These are phyloP conservation scores for Cyanistes caeruleus DNA, from an alignment of 2,113 vertebrate species.

Conservation along the genomic window DNA sequence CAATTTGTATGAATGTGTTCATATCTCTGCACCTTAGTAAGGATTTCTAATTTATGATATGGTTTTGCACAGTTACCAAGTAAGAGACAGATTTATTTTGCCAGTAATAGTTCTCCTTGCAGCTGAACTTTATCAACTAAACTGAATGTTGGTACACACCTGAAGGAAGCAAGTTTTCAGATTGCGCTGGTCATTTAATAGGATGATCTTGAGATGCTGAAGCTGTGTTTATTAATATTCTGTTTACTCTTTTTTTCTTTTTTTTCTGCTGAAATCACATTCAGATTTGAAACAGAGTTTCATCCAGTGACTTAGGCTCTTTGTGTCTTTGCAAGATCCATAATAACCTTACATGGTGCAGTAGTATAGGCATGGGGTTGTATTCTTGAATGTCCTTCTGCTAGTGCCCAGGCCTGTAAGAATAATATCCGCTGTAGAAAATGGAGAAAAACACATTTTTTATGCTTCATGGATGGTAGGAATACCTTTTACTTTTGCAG, in stretches of 20 bases:
- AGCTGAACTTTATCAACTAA: neutral
- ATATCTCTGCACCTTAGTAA: too few species aligned
- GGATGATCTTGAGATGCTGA: neutral
- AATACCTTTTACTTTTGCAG: neutral
- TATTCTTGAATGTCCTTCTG: neutral
- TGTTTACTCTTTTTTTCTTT: neutral
- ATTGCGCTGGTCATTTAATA: neutral
- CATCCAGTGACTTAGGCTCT: neutral
- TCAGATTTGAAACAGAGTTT: neutral
- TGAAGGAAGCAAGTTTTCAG: neutral
- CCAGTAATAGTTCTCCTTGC: neutral
- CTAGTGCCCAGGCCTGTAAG: neutral
- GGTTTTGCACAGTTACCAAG: too few species aligned
- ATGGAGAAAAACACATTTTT: neutral
- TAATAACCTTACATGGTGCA: neutral
- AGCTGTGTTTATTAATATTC: neutral
- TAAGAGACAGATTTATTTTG: neutral
- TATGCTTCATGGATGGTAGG: neutral
- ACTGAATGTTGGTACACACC: neutral
- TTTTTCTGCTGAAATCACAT: neutral
- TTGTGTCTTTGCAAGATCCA: neutral
- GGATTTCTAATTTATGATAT: too few species aligned
- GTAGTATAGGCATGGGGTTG: neutral
- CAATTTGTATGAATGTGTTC: too few species aligned
- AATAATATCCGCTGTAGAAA: neutral